Base-by-base conservation (phyloP, 2,888 invertebrate species). In the Harpalus rubripes region DNA sequence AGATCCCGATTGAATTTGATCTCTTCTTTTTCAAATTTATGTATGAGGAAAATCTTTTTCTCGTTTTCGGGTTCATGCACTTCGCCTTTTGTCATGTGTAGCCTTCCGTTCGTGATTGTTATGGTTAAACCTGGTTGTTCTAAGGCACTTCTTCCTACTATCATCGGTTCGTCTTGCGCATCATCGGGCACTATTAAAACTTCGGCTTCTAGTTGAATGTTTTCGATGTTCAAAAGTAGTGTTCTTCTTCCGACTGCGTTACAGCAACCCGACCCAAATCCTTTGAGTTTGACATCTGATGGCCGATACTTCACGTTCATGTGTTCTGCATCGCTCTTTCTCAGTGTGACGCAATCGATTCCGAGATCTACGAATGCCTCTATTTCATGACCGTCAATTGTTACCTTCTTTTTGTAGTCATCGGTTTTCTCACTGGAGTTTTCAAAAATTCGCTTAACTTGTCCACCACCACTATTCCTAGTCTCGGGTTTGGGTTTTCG, bases 361-460 rank as follows among this genome's bases (percentile, higher is more conserved):
- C 68, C 68, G 8, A 68, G 39, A 22, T 68, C 68, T n/a, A 68
- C 8, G 22, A 68, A 68, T 18, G 68, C 68, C 7, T 32, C 10
- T 7, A 68, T 1, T 22, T 22, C 32, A 26, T 39, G 7, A 12
- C 26, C 26, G 7, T 68, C 68, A 2, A 68, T 68, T 16, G 1
- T 15, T 10, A 39, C 26, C 1, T 8, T 68, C 26, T 26, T 68
- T 7, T 18, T 68, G 5, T n/a, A 15, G 15, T 59, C 15, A 59
- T 59, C 59, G 15, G 22, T 1, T 59, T 12, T 59, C 52, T 1
- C 10, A 12, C n/a, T 52, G 52, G 8, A 52, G 8, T 52, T 52
- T 8, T 52, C 22, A 22, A 22, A 22, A 52, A 52, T 52, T 52
- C n/a, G 1, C 52, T 52, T 52, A 8, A 52, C 52, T 12, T n/a